Evolutionary conservation across 1,140 invertebrate genomes (phyloP), one percentile per base, ranked within the genome.

Genomic region (Zaprionus kolodkinae): DNA sequence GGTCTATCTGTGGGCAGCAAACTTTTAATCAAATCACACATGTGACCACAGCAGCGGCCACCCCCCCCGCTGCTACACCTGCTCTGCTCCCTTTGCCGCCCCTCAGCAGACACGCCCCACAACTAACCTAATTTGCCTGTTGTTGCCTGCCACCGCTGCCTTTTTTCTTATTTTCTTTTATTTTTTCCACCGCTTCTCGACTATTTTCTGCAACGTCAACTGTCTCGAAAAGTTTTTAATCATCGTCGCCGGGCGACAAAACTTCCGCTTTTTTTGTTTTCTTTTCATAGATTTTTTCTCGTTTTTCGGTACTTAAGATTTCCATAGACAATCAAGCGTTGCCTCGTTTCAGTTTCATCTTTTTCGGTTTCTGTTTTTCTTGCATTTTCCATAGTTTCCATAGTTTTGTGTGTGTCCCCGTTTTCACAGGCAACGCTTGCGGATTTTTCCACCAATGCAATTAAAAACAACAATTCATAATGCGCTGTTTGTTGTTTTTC

Each of bases 401-500:
- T 17, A n/a, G 48, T 17, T 45, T 17, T 45, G 55, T 86, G 81
- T 55, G n/a, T n/a, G n/a, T n/a, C n/a, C 72, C 78, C 54, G 72
- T 66, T 73, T 87, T 81, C 84, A 75, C 38, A n/a, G 13, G 15
- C 27, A 30, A 35, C 33, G 65, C 69, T 15, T 64, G 68, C 65
- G 77, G 79, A 66, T 88, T 78, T 11, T 12, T 21, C 38, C 13
- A 9, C 6, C 85, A 81, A 88, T 88, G 85, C 85, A 88, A 88
- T 88, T 88, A 88, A 89, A 88, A 88, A 88, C 77, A 88, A 88
- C 77, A 84, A 87, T 75, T 89, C 85, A 88, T 89, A 89, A 89
- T 76, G 38, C 48, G 35, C 9, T 27, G 54, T 56, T 57, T 27
- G 59, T 35, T 61, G 48, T 13, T 64, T 11, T 17, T 48, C 36